Percentiles rank a stretch among this genome's conserved stretches.
Conservation (phyloP, 1,140 invertebrate species). For the Onthophagus taurus region DNA sequence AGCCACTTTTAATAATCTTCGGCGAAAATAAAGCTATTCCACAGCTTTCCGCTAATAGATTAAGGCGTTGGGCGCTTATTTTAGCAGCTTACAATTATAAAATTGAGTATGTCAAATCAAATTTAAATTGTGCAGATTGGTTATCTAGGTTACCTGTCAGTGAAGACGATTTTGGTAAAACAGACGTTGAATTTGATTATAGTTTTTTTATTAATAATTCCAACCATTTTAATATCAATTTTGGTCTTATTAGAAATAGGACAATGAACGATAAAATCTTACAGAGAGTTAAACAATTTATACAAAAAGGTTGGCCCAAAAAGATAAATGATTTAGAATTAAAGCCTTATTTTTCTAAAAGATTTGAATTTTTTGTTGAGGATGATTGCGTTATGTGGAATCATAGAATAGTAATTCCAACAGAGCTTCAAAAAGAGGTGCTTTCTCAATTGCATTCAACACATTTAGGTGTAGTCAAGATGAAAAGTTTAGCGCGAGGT, state of each 20-base stretch:
- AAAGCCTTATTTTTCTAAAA: not conserved
- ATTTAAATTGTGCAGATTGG: slow-evolving; percentile 3
- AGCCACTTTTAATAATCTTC: slow-evolving; percentile 41
- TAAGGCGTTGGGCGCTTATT: slow-evolving; percentile 11
- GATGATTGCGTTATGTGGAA: slow-evolving; percentile 25
- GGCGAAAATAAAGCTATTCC: slow-evolving; percentile 22
- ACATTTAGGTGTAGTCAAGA: slow-evolving; percentile 6
- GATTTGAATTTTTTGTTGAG: slow-evolving; percentile 17
- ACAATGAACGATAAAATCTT: slow-evolving; percentile 3
- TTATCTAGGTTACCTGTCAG: not conserved
- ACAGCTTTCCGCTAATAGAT: slow-evolving; percentile 12
- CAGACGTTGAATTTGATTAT: no score
- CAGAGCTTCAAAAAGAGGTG: slow-evolving; percentile 15
- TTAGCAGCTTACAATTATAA: slow-evolving; percentile 6
- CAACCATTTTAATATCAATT: no score
- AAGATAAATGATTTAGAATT: not conserved
- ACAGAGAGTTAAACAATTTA: slow-evolving; percentile 1
- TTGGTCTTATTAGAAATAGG: not conserved
- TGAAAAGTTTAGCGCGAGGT: slow-evolving; percentile 10
- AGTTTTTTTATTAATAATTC: no score
- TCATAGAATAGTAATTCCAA: slow-evolving; percentile 26
- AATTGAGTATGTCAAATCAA: slow-evolving; percentile 11
- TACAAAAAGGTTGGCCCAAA: slow-evolving; percentile 1
- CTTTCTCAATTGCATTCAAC: slow-evolving; percentile 26
- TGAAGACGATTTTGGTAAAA: no score